phyloP scores from a whole-genome alignment of 1,140 invertebrate genomes.

The Zaprionus lachaisei region DNA sequence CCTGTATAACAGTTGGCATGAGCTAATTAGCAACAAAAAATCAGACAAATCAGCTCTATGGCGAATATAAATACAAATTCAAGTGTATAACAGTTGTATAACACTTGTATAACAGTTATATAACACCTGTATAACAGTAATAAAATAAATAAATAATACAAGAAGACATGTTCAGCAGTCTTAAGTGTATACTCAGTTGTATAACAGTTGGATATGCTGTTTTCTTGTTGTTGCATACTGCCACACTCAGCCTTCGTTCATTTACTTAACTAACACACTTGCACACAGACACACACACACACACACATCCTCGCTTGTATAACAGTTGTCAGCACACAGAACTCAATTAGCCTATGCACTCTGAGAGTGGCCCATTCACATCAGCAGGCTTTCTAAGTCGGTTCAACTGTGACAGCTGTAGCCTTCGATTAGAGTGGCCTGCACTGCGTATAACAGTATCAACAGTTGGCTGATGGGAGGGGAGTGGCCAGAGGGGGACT shows the following conservation, averaged over 20 bases:
- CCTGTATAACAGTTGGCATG: too few relatives aligned
- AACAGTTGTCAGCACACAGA: constrained; percentile 13
- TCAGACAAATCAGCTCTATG: background rate
- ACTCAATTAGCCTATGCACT: constrained; percentile 11
- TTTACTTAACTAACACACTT: too few relatives aligned
- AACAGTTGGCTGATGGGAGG: constrained; percentile 6
- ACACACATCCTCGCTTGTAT: background rate
- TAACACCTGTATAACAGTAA: too few relatives aligned
- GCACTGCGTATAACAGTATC: constrained; percentile 19
- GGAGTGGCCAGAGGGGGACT: background rate
- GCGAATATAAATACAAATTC: background rate
- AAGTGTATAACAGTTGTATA: background rate
- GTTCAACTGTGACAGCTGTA: constrained; percentile 21
- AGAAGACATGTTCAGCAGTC: too few relatives aligned
- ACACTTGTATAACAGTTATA: background rate
- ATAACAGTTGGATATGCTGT: background rate
- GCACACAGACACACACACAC: background rate
- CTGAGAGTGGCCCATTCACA: background rate
- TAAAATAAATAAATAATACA: too few relatives aligned
- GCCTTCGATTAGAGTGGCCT: constrained; percentile 16
- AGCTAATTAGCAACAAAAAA: too few relatives aligned
- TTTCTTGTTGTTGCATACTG: background rate
- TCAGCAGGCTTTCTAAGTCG: background rate
- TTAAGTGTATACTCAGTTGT: background rate
- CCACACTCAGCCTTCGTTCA: background rate